Base-by-base conservation (phyloP, 1,140 invertebrate genomes). In the Sweltsa coloradensis region DNA sequence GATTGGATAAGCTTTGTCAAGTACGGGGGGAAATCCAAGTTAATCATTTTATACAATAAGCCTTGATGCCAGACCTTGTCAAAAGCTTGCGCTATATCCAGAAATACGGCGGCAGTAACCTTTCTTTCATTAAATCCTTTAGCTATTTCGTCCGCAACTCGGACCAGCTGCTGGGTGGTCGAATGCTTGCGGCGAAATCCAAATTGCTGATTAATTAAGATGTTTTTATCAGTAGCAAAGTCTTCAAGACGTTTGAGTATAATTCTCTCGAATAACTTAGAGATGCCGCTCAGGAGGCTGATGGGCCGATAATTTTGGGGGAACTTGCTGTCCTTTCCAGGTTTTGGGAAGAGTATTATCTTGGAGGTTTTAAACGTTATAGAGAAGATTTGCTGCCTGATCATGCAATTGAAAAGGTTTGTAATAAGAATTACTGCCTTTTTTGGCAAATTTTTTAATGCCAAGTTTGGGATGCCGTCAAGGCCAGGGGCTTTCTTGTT, bases 81-180 rank as follows among this genome's bases (percentile, higher is more conserved):
- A 39, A 65, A 60, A 0, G 64, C 60, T 49, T 60, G 57, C 24
- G 51, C 34, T 0, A 64, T 53, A 26, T 66, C 60, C 2, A 64
- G 49, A 23, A 63, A 60, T 1, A 58, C 54, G 11, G 51, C 59
- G 29, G 50, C 50, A 43, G 53, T 59, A 36, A 51, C 56, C 41
- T 54, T 23, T 54, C 53, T 60, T 31, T 55, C 41, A 50, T 62
- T 54, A 2, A 63, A 36, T 14, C 44, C 26, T 41, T 51, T 18
- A 1, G 24, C 36, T 19, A 63, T 57, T 4, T 22, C 36, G 27
- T 56, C 46, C 5, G 41, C 31, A 9, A 61, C 41, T 46, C 51
- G 41, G 31, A 55, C 40, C 14, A 50, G 13, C 37, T 51, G 49
- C 49, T 19, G n/a, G n/a, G n/a, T n/a, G n/a, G n/a, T n/a, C n/a